These are phyloP conservation scores for Syrrhaptes paradoxus DNA, from an alignment of 2,113 vertebrate species.

Conservation along the genomic window DNA sequence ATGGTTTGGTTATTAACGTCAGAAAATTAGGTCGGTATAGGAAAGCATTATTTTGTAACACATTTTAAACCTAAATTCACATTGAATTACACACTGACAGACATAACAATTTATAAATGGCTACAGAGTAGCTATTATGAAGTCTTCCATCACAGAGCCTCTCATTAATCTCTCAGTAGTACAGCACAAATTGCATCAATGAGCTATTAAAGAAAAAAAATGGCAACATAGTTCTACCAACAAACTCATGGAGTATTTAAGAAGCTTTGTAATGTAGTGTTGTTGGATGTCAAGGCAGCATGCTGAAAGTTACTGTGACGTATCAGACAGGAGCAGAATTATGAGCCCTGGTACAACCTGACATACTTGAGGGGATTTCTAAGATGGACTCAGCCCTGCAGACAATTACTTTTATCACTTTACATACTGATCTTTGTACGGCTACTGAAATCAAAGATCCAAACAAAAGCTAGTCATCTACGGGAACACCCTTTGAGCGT, in stretches of 20 bases:
- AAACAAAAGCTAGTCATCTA: neutral
- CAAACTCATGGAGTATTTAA: neutral
- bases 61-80: neutral
- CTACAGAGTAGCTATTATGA: neutral
- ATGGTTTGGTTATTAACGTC: neutral
- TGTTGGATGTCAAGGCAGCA: neutral
- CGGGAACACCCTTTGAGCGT: neutral
- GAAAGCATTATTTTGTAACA: neutral
- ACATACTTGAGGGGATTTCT: neutral
- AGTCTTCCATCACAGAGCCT: neutral
- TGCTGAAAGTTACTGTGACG: neutral
- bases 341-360: neutral
- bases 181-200: neutral
- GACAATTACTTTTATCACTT: neutral
- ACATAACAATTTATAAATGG: neutral
- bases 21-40: neutral
- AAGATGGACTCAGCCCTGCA: neutral
- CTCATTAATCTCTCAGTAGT: neutral
- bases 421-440: neutral
- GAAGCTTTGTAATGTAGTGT: neutral
- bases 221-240: neutral
- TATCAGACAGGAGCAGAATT: neutral
- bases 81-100: neutral
- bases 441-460: neutral
- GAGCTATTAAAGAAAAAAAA: neutral